phyloP scores from a whole-genome alignment of 2,888 invertebrate species.

The Drosophila imparisetae region DNA sequence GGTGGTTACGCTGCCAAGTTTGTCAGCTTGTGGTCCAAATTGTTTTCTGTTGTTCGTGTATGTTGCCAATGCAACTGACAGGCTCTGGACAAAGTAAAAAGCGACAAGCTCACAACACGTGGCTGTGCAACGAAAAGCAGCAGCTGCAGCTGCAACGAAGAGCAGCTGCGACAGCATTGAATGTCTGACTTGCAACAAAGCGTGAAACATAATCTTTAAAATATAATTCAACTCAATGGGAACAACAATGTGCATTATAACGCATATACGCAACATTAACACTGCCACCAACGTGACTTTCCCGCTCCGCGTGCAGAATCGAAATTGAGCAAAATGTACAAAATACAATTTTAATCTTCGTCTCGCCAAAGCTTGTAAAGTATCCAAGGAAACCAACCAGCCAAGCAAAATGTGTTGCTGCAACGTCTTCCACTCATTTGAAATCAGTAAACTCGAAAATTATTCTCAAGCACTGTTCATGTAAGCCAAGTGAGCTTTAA shows the following conservation, averaged over 20 bases:
- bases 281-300: slow-evolving; percentile 22
- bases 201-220: slow-evolving; percentile 32
- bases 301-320: neutral
- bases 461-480: no score
- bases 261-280: slow-evolving; percentile 48
- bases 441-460: neutral
- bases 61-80: slow-evolving; percentile 16
- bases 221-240: slow-evolving; percentile 29
- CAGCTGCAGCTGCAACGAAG: slow-evolving; percentile 5
- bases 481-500: neutral
- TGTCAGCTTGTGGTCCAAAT: slow-evolving; percentile 4
- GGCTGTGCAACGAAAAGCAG: neutral
- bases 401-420: neutral
- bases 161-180: slow-evolving; percentile 7
- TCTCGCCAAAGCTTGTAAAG: neutral
- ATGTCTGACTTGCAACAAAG: slow-evolving; percentile 27
- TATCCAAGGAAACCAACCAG: neutral
- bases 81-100: neutral
- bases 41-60: neutral
- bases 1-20: neutral
- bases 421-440: neutral
- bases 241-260: slow-evolving; percentile 40
- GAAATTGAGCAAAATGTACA: neutral
- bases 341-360: slow-evolving; percentile 1
- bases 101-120: neutral